Evolutionary conservation across 2,888 invertebrate genomes (phyloP), one percentile per base, ranked within the genome.

Genomic region (Apotomis capreana): DNA sequence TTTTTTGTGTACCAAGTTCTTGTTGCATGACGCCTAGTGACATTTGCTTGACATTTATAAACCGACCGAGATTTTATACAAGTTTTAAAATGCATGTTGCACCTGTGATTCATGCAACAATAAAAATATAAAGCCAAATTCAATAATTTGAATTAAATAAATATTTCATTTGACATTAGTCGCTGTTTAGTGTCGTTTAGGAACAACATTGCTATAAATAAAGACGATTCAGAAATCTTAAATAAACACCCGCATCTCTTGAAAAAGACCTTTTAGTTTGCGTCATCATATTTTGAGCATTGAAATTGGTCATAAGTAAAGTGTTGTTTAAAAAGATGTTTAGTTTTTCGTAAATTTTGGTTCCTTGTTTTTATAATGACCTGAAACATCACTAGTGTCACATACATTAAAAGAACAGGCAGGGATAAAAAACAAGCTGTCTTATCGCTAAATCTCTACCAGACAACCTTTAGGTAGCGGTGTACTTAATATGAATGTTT

Each of bases 41-140:
- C 72, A 72, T 72, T 72, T 72, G 62, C 68, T 68, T 68, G 72
- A 68, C 72, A 72, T 72, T 72, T 68, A 59, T 68, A 46, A 63
- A 57, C 58, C 62, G 44, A 55, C 51, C 26, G 49, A 9, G 9
- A 51, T 58, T 44, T 58, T 12, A 63, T 57, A 63, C 68, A 68
- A 68, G 58, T 68, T 68, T 62, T 72, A 63, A 62, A 71, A 68
- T 72, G 62, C 71, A 68, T 54, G 58, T 68, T 68, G 68, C 59
- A 68, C 58, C 68, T 44, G 62, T 72, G 71, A 72, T 58, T 62
- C 57, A 57, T 15, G 52, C 58, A 52, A 62, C 49, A 51, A 63
- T 54, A 63, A 54, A 58, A 61, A 62, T 68, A 51, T 51, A 71
- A 62, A 40, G 6, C 57, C 58, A 40, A 62, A 10, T 52, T 52